Percentiles rank a stretch among this genome's conserved stretches.
Evolutionary conservation across 2,797 vertebrate genomes (phyloP).

Genomic region (Buphagus erythrorhynchus): DNA sequence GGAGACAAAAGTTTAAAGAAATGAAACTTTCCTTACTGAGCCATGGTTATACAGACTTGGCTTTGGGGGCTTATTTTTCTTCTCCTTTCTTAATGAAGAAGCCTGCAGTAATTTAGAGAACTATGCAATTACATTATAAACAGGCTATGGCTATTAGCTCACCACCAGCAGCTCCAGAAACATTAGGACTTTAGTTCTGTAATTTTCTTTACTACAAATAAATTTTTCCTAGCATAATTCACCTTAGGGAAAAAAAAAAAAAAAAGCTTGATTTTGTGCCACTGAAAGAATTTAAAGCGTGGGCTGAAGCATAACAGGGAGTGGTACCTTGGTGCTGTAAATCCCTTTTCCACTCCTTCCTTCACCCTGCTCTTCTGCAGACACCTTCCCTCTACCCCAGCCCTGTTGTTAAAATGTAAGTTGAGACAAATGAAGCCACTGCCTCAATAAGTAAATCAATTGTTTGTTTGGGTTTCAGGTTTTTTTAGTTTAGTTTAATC

Average conservation of each 20-base stretch:
- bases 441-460: neutral
- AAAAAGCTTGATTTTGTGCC: neutral
- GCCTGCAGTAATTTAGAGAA: neutral
- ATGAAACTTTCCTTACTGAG: neutral
- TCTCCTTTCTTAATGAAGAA: neutral
- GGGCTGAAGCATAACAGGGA: conserved; percentile 27
- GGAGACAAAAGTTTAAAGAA: neutral
- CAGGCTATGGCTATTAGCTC: neutral
- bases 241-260: neutral
- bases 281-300: conserved; percentile 28
- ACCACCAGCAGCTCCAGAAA: neutral
- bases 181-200: neutral
- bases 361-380: neutral
- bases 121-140: conserved; percentile 17
- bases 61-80: neutral
- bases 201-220: neutral
- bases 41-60: neutral
- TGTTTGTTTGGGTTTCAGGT: neutral
- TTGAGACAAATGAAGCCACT: neutral
- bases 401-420: neutral
- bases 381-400: neutral
- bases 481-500: neutral
- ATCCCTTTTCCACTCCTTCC: neutral
- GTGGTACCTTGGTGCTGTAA: conserved; percentile 20
- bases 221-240: conserved; percentile 31